Evolutionary conservation across 1,140 invertebrate species (phyloP).

Genomic region (Phymastichus coffea): DNA sequence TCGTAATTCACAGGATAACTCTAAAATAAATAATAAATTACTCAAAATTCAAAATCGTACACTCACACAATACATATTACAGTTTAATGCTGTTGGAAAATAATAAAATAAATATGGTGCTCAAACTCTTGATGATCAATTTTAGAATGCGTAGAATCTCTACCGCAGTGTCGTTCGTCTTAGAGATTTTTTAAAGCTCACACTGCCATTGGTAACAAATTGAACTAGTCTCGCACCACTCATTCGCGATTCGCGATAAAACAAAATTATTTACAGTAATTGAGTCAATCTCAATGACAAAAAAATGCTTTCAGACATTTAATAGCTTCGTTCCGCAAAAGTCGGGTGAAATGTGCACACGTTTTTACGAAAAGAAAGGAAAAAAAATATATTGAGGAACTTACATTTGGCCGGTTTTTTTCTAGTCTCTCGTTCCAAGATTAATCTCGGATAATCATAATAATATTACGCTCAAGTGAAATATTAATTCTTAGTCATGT

Average conservation of each 20-base stretch:
- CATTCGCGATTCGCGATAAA: slow-evolving; percentile 38
- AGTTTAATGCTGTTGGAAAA: slow-evolving; percentile 35
- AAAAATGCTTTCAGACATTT: slow-evolving; percentile 33
- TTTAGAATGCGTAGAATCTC: slow-evolving; percentile 13
- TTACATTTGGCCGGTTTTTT: slow-evolving; percentile 37
- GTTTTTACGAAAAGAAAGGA: too few species aligned
- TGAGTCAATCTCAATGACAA: slow-evolving; percentile 38
- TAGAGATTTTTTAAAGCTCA: slow-evolving; percentile 33
- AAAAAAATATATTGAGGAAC: slow-evolving; percentile 44
- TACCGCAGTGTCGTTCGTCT: slow-evolving; percentile 19
- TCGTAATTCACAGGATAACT: slow-evolving; percentile 30
- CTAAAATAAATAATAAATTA: slow-evolving; percentile 57
- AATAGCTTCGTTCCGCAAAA: too few species aligned
- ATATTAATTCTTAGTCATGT: slow-evolving; percentile 27
- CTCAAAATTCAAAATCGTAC: slow-evolving; percentile 45
- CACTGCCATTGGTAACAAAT: slow-evolving; percentile 48
- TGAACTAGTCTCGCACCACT: slow-evolving; percentile 49
- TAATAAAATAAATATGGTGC: slow-evolving; percentile 43
- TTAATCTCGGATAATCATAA: too few species aligned
- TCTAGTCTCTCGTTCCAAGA: too few species aligned
- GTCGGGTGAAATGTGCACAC: too few species aligned
- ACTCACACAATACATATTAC: slow-evolving; percentile 36
- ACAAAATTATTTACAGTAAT: slow-evolving; percentile 45
- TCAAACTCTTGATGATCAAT: slow-evolving; percentile 32
- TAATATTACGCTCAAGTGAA: not conserved